These are phyloP conservation scores for Alouatta palliata DNA, from an alignment of 2,113 vertebrate species.

Conservation along the genomic window DNA sequence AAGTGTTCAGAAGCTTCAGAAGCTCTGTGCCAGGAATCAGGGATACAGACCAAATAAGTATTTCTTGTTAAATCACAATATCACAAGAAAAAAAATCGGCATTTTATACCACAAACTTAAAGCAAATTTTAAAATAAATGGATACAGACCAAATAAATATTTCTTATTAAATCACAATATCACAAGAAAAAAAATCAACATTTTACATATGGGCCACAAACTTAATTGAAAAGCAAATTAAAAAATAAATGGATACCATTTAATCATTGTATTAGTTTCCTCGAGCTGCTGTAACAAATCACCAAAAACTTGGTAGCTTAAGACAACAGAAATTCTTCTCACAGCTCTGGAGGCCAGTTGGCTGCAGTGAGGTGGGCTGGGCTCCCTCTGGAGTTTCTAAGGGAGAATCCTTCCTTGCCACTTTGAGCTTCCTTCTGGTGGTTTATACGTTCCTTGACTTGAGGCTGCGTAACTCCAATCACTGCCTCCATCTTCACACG, in stretches of 20 bases:
- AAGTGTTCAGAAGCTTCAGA: background rate
- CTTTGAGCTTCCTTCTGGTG: background rate
- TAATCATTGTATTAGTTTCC: background rate
- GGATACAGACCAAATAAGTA: background rate
- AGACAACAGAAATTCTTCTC: background rate
- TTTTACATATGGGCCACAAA: background rate
- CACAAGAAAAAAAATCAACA: background rate
- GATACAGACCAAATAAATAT: background rate
- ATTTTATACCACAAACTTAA: background rate
- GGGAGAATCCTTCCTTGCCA: background rate
- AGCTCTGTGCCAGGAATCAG: background rate
- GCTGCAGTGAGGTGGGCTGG: background rate
- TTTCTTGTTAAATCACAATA: background rate
- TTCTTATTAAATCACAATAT: background rate
- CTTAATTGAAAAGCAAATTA: background rate
- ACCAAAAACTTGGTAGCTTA: background rate
- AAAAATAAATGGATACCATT: background rate
- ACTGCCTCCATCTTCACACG: background rate
- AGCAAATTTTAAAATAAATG: constrained; percentile 8
- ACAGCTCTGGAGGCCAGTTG: background rate
- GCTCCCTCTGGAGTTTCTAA: background rate
- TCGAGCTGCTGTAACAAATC: background rate
- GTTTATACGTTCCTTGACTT: background rate
- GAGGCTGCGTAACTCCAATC: background rate
- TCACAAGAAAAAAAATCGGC: background rate